A percentile compares a stretch with the other conserved stretches of the same genome.
Conservation (phyloP, 2,888 invertebrate genomes). For the Drosophila robusta region DNA sequence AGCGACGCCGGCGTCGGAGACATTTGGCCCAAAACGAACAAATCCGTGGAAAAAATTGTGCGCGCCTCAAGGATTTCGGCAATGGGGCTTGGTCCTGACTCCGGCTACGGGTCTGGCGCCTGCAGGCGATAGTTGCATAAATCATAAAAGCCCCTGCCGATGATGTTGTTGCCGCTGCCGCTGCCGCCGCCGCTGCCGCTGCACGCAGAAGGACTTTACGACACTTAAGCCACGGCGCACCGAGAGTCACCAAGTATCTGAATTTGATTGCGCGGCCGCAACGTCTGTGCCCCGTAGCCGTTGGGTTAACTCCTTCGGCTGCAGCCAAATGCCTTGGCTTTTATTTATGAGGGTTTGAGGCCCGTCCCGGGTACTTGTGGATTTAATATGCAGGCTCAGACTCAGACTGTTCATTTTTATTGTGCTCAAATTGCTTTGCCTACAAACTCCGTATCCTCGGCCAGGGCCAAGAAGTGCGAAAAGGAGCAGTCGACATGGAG, state of each 20-base stretch:
- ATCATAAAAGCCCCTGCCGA: conserved; percentile 71
- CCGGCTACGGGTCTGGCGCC: conserved; percentile 31
- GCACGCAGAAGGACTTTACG: conserved; percentile 75
- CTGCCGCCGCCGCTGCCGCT: conserved; percentile 26
- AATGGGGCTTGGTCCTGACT: conserved; percentile 55
- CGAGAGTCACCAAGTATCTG: conserved; percentile 69
- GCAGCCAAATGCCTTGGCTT: conserved; percentile 39
- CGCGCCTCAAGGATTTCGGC: conserved; percentile 74
- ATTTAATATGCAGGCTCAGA: conserved; percentile 60
- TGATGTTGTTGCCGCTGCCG: conserved; percentile 27
- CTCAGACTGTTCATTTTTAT: conserved; percentile 40
- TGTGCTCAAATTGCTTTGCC: conserved; percentile 56
- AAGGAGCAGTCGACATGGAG: background rate
- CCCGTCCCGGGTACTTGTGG: conserved; percentile 25
- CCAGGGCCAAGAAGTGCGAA: background rate
- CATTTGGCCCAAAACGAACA: conserved; percentile 58
- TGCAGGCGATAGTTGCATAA: conserved; percentile 81
- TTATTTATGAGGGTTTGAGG: conserved; percentile 70
- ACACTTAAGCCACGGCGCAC: conserved; percentile 72
- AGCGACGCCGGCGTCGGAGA: conserved; percentile 47
- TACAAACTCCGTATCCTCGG: conserved; percentile 3
- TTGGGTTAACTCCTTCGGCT: conserved; percentile 44
- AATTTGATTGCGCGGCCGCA: conserved; percentile 81
- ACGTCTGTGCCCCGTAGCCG: conserved; percentile 12
- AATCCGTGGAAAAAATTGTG: conserved; percentile 15